These are phyloP conservation scores for Bombus confusus DNA, from an alignment of 1,140 invertebrate species.

Conservation along the genomic window DNA sequence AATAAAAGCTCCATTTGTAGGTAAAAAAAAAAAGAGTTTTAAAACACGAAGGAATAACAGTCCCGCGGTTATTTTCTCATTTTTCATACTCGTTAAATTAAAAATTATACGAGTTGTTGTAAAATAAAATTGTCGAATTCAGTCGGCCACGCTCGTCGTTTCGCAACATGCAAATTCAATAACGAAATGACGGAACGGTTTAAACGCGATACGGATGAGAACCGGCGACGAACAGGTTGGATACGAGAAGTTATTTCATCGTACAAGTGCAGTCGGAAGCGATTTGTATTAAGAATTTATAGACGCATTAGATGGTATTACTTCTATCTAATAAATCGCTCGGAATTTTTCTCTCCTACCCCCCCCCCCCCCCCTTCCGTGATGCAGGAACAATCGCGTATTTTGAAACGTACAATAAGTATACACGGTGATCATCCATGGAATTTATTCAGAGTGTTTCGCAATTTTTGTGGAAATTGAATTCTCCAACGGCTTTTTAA, in stretches of 20 bases:
- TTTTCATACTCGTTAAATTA: neutral
- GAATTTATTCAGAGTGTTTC: neutral
- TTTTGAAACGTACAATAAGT: neutral
- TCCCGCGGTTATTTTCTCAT: neutral
- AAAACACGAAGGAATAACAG: neutral
- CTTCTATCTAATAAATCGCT: neutral
- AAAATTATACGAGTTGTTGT: neutral
- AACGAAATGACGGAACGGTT: neutral
- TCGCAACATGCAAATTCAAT: slow-evolving; percentile 12
- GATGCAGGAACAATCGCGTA: neutral
- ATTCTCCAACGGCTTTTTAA: neutral
- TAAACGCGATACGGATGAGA: neutral
- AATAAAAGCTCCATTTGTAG: neutral
- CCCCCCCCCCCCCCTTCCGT: rapidly evolving
- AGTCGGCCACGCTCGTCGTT: neutral
- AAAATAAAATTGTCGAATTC: slow-evolving; percentile 9
- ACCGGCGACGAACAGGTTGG: neutral
- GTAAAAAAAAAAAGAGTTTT: slow-evolving; percentile 1
- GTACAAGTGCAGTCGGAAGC: neutral
- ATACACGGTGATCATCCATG: neutral
- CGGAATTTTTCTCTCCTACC: neutral
- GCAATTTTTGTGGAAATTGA: neutral
- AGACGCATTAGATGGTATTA: neutral
- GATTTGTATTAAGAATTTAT: neutral
- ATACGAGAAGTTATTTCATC: no score